Percentiles rank a stretch among this genome's conserved stretches.
These are phyloP conservation scores for Trichomalopsis sarcophagae DNA, from an alignment of 1,140 invertebrate species.

Conservation along the genomic window DNA sequence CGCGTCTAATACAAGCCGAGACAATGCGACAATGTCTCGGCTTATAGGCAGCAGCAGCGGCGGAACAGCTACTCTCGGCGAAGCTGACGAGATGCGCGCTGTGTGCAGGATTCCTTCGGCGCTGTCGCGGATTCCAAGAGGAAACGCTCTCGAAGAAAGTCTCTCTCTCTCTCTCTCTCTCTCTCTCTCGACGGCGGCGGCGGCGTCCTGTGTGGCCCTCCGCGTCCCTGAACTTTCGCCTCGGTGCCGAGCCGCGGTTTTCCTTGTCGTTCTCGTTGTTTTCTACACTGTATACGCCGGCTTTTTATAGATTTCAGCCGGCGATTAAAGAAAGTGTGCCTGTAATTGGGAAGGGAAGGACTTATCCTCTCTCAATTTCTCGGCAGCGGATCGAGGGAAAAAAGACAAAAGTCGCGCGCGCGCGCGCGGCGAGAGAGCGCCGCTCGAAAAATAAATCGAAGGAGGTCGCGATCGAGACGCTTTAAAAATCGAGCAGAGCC, in stretches of 20 bases:
- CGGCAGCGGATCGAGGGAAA: neutral
- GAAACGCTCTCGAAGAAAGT: conserved; percentile 21
- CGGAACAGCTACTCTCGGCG: neutral
- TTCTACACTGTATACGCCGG: neutral
- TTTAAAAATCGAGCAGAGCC: neutral
- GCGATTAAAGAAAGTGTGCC: conserved; percentile 4
- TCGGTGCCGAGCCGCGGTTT: neutral
- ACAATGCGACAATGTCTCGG: conserved; percentile 9
- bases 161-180: no score
- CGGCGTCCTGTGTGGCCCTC: conserved; percentile 9
- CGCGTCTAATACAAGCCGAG: conserved; percentile 13
- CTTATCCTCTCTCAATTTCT: neutral
- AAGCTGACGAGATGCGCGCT: neutral
- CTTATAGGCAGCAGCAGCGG: neutral
- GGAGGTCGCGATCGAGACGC: neutral
- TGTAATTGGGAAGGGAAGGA: neutral
- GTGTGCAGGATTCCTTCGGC: neutral
- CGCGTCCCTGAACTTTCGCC: conserved; percentile 37
- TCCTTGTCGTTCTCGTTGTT: neutral
- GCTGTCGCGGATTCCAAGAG: conserved; percentile 14
- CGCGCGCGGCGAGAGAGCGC: neutral
- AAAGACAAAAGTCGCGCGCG: neutral
- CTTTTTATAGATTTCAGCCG: neutral
- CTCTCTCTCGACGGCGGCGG: neutral
- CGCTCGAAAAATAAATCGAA: neutral